Conservation (phyloP, 2,888 invertebrate species). For the Itoplectis maculator region DNA sequence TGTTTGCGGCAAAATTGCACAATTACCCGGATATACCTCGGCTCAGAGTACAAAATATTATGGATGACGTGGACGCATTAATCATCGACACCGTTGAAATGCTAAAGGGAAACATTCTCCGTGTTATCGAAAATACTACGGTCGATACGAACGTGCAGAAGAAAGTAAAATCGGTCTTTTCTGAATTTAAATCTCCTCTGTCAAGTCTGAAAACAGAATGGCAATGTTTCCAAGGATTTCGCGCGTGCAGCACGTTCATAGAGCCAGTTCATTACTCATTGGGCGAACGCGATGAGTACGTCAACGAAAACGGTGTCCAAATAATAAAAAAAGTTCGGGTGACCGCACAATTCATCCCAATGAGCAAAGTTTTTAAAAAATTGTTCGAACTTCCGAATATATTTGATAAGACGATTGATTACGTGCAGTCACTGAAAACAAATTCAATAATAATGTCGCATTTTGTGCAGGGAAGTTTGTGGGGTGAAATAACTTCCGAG, state of each 20-base stretch:
- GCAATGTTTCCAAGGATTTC: conserved; percentile 57
- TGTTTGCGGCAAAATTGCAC: conserved; percentile 48
- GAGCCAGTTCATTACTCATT: conserved; percentile 52
- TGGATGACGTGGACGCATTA: conserved; percentile 23
- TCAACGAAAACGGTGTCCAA: conserved; percentile 43
- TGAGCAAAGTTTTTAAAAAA: conserved; percentile 50
- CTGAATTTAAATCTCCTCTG: conserved; percentile 15
- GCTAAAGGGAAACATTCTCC: conserved; percentile 3
- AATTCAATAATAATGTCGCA: conserved; percentile 52
- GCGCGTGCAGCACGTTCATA: conserved; percentile 59
- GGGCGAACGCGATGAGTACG: conserved; percentile 61
- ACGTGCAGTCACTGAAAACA: conserved; percentile 47
- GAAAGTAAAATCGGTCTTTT: conserved; percentile 12
- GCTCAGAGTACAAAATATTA: conserved; percentile 45
- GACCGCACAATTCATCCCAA: conserved; percentile 56
- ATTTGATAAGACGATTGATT: conserved; percentile 45
- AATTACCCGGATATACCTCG: conserved; percentile 58
- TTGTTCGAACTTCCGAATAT: conserved; percentile 61
- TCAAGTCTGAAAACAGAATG: conserved; percentile 54
- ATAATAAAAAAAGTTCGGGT: conserved; percentile 42
- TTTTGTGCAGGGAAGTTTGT: conserved; percentile 58
- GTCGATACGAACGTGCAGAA: not conserved
- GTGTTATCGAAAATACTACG: not conserved
- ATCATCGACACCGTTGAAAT: conserved; percentile 20
- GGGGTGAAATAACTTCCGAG: conserved; percentile 48